Conservation (phyloP, 2,113 vertebrate species). For the Hydrochoerus hydrochaeris region DNA sequence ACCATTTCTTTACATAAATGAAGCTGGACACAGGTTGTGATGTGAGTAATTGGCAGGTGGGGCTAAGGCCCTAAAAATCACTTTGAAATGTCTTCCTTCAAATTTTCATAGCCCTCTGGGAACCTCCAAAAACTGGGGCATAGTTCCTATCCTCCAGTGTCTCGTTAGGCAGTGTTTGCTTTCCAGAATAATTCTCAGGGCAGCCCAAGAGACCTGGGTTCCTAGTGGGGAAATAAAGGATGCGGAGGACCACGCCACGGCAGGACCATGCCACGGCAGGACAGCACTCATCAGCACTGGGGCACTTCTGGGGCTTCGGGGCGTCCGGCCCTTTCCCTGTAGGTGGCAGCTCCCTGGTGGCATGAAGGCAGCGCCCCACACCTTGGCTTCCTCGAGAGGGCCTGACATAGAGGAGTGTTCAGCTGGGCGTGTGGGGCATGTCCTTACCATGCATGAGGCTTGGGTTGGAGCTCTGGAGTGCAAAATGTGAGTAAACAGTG, state of each 20-base stretch:
- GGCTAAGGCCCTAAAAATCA: not conserved
- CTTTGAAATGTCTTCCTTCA: not conserved
- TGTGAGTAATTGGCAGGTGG: not conserved
- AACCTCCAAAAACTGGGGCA: not conserved
- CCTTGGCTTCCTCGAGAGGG: not conserved
- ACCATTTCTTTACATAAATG: not conserved
- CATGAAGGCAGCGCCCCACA: not conserved
- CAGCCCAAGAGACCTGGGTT: not conserved
- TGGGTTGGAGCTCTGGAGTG: not conserved
- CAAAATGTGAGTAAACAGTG: not conserved
- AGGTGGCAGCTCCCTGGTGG: not conserved
- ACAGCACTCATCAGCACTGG: not conserved
- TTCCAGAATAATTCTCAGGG: not conserved
- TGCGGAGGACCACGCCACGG: not conserved
- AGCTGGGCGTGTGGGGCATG: not conserved
- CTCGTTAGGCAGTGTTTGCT: not conserved
- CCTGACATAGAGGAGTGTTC: no score
- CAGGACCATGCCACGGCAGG: fast-evolving
- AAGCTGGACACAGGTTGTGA: not conserved
- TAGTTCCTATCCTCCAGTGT: not conserved
- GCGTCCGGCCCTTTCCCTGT: not conserved
- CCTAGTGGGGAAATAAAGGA: not conserved
- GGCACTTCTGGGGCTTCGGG: not conserved
- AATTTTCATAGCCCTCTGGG: not conserved
- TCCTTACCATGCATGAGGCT: no score